Percentiles rank a stretch among this genome's conserved stretches.
Conservation (phyloP, 2,113 vertebrate genomes). For the Mesembrinibis cayennensis region DNA sequence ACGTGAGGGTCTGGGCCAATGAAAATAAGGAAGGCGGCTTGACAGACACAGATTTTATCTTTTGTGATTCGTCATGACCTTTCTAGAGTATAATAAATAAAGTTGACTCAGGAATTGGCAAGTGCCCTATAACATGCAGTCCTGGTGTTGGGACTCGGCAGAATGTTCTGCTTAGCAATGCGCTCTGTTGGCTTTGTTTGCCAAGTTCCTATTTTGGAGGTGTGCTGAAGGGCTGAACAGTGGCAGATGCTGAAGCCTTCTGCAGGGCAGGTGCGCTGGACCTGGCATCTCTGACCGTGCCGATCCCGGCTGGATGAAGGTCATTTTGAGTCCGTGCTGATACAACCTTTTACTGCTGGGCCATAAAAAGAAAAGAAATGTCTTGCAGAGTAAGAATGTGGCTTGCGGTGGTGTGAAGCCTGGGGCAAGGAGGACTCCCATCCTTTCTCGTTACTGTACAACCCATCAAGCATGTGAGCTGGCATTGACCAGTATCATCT, state of each 20-base stretch:
- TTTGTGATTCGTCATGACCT: slow-evolving; percentile 58
- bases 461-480: background rate
- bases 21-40: slow-evolving; percentile 70
- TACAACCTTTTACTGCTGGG: background rate
- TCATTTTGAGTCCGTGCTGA: background rate
- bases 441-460: background rate
- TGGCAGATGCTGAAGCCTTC: slow-evolving; percentile 37
- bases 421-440: background rate
- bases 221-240: slow-evolving; percentile 17
- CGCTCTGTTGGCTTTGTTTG: slow-evolving; percentile 22
- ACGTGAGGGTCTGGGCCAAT: slow-evolving; percentile 48
- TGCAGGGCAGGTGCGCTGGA: slow-evolving; percentile 10
- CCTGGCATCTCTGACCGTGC: background rate
- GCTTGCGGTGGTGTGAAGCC: background rate
- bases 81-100: slow-evolving; percentile 58
- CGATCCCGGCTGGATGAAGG: background rate
- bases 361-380: background rate
- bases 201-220: slow-evolving; percentile 53
- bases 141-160: slow-evolving; percentile 52
- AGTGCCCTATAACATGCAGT: slow-evolving; percentile 62
- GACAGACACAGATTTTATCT: slow-evolving; percentile 71
- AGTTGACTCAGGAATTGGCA: slow-evolving; percentile 68
- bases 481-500: background rate
- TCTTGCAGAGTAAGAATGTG: background rate
- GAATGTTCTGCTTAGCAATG: slow-evolving; percentile 67